Conservation (phyloP, 2,888 invertebrate genomes). For the Dicyrtomina minuta region DNA sequence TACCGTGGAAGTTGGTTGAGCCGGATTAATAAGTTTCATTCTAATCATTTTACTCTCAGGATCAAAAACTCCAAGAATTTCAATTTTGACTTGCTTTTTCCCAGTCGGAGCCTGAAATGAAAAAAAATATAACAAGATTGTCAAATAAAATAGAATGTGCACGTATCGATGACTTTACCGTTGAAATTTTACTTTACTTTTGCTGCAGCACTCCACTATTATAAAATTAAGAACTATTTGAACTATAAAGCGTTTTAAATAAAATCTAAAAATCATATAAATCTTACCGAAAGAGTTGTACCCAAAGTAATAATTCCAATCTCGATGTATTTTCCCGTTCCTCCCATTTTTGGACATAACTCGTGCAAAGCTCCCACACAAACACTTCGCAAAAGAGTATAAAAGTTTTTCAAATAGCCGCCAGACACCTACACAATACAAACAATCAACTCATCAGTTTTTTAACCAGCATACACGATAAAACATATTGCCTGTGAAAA, state of each 20-base stretch:
- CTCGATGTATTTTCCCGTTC: slow-evolving; percentile 70
- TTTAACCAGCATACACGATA: not conserved
- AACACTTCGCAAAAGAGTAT: slow-evolving; percentile 71
- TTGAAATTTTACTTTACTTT: too few species aligned
- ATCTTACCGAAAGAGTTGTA: slow-evolving; percentile 60
- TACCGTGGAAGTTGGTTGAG: slow-evolving; percentile 6
- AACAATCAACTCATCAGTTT: not conserved
- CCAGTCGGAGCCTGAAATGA: slow-evolving; percentile 36
- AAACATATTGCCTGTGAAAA: too few species aligned
- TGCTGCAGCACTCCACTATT: too few species aligned
- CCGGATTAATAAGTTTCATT: slow-evolving; percentile 77
- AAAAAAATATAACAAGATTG: not conserved
- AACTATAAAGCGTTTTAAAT: too few species aligned
- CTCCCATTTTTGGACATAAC: slow-evolving; percentile 73
- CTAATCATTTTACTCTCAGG: slow-evolving; percentile 71
- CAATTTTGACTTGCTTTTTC: slow-evolving; percentile 73
- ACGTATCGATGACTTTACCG: not conserved
- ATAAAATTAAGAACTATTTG: too few species aligned
- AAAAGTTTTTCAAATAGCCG: slow-evolving; percentile 67
- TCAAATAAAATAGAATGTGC: slow-evolving; percentile 2
- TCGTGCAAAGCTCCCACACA: slow-evolving; percentile 80
- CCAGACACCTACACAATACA: slow-evolving; percentile 61
- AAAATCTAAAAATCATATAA: too few species aligned
- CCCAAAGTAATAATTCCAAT: slow-evolving; percentile 83
- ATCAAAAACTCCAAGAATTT: slow-evolving; percentile 81